Conservation (phyloP, 1,140 invertebrate genomes). For the Battus philenor region DNA sequence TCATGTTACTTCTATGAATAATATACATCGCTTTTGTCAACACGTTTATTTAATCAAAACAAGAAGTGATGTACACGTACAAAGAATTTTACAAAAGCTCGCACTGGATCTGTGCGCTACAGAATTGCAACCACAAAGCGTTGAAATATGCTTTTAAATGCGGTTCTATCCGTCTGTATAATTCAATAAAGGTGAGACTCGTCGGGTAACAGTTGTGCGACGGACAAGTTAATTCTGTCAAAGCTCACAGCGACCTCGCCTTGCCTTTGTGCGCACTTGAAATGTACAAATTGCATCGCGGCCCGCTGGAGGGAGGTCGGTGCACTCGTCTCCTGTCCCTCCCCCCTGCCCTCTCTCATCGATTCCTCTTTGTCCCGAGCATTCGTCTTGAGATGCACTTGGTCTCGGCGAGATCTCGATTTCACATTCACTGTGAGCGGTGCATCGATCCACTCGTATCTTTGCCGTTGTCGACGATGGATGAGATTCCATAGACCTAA, state of each 20-base stretch:
- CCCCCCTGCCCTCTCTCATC: slow-evolving; percentile 46
- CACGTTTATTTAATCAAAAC: no score
- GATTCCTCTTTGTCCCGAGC: slow-evolving; percentile 67
- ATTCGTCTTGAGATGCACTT: slow-evolving; percentile 68
- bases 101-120: background rate
- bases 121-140: slow-evolving; percentile 13
- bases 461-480: slow-evolving; percentile 34
- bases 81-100: slow-evolving; percentile 2
- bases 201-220: slow-evolving; percentile 40
- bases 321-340: slow-evolving; percentile 48
- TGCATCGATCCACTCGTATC: slow-evolving; percentile 49
- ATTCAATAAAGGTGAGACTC: slow-evolving; percentile 62
- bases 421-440: slow-evolving; percentile 51
- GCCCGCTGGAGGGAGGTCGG: slow-evolving; percentile 49
- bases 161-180: slow-evolving; percentile 10
- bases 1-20: no score
- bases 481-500: slow-evolving; percentile 41
- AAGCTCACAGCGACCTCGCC: slow-evolving; percentile 65
- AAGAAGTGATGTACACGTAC: no score
- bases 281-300: slow-evolving; percentile 73
- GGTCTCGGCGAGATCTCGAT: slow-evolving; percentile 55
- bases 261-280: slow-evolving; percentile 73
- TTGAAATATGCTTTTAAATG: slow-evolving; percentile 15
- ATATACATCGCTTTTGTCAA: no score
- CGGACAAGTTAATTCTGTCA: slow-evolving; percentile 74